phyloP scores from a whole-genome alignment of 1,140 invertebrate species.

The Drosophila nigromelanica region DNA sequence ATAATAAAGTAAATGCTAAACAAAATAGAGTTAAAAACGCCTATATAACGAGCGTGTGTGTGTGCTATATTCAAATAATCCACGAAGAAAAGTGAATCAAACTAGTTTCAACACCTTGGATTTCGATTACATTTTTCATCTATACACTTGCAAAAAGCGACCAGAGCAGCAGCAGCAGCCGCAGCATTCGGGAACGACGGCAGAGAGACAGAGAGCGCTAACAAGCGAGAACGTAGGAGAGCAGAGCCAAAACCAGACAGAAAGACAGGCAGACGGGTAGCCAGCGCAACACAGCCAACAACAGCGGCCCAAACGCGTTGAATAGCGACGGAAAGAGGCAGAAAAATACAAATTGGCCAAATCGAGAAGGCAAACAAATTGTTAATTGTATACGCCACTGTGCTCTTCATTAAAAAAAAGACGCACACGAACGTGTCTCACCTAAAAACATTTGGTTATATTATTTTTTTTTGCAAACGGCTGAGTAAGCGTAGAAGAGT shows the following conservation, averaged over 20 bases:
- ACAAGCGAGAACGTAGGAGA: constrained; percentile 59
- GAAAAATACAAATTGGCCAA: constrained; percentile 33
- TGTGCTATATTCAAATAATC: constrained; percentile 51
- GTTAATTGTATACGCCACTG: constrained; percentile 23
- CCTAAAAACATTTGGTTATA: constrained; percentile 47
- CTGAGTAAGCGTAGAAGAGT: constrained; percentile 72
- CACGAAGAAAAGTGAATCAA: constrained; percentile 58
- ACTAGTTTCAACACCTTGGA: constrained; percentile 66
- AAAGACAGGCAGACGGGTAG: constrained; percentile 47
- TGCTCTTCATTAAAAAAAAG: constrained; percentile 39
- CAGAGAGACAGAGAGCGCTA: constrained; percentile 58
- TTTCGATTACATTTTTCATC: constrained; percentile 68
- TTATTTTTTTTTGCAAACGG: constrained; percentile 60
- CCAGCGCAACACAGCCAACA: constrained; percentile 69
- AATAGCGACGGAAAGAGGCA: constrained; percentile 45
- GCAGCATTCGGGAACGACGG: constrained; percentile 48
- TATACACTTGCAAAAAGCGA: constrained; percentile 74
- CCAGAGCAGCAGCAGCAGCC: constrained; percentile 39
- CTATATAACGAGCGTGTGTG: constrained; percentile 50
- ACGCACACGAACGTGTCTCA: constrained; percentile 40
- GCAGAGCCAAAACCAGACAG: constrained; percentile 54
- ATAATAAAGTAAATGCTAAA: constrained; percentile 46
- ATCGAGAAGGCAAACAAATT: constrained; percentile 43
- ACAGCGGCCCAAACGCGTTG: constrained; percentile 47
- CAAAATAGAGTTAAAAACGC: constrained; percentile 40